Conservation (phyloP, 1,140 invertebrate genomes). For the Drosophila ananassae region DNA sequence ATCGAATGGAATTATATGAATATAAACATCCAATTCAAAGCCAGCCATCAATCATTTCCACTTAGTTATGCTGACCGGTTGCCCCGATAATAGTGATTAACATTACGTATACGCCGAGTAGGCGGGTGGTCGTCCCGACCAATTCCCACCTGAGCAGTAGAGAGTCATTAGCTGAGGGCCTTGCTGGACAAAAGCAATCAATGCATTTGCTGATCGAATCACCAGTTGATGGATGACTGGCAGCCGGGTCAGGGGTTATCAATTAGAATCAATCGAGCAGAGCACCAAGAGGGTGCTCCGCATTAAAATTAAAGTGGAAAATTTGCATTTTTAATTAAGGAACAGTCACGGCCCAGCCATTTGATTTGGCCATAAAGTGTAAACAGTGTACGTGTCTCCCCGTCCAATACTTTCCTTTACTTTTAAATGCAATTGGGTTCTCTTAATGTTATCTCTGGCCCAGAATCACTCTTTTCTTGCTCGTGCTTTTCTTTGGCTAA, state of each 20-base stretch:
- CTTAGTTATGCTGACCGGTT: constrained; percentile 16
- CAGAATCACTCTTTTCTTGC: constrained; percentile 18
- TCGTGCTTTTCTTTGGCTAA: constrained; percentile 27
- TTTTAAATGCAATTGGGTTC: constrained; percentile 58
- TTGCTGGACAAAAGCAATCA: constrained; percentile 50
- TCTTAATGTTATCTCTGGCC: constrained; percentile 23
- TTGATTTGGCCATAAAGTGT: constrained; percentile 34
- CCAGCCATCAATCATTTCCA: constrained; percentile 35
- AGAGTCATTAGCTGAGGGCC: constrained; percentile 45
- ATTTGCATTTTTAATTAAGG: constrained; percentile 77
- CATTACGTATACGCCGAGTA: constrained; percentile 41
- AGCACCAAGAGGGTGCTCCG: constrained; percentile 3
- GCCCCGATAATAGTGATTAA: constrained; percentile 26
- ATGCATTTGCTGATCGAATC: constrained; percentile 54
- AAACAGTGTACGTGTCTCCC: constrained; percentile 22
- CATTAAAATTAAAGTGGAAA: constrained; percentile 61
- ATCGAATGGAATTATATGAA: constrained; percentile 4
- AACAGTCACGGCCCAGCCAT: constrained; percentile 47
- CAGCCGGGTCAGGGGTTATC: constrained; percentile 45
- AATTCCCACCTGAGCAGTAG: constrained; percentile 47
- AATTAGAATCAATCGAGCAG: constrained; percentile 66
- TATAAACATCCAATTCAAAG: background rate
- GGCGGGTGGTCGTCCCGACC: background rate
- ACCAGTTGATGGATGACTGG: constrained; percentile 51
- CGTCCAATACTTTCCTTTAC: constrained; percentile 16